Conservation (phyloP, 2,888 invertebrate genomes). For the Cephus spinipes region DNA sequence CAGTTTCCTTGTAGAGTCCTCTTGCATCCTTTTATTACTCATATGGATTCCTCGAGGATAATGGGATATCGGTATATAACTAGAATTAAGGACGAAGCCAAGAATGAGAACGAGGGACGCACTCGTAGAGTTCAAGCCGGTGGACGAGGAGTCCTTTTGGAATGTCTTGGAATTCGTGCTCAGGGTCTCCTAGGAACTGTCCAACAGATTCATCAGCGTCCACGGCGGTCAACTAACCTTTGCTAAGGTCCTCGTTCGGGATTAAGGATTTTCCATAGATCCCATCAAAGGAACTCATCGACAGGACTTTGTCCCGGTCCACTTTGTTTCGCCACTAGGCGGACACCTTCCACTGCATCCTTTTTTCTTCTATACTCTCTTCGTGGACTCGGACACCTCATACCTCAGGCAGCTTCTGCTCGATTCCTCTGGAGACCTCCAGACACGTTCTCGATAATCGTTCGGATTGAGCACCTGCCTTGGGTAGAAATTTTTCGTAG, state of each 20-base stretch:
- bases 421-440: not conserved
- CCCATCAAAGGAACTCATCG: conserved; percentile 54
- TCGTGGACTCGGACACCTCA: not conserved
- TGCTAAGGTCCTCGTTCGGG: conserved; percentile 34
- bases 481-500: not conserved
- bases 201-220: not conserved
- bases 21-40: not conserved
- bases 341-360: not conserved
- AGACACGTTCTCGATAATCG: not conserved
- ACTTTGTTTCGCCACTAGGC: conserved; percentile 34
- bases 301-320: conserved; percentile 47
- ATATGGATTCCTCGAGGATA: not conserved
- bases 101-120: not conserved
- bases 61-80: not conserved
- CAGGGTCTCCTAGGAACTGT: not conserved
- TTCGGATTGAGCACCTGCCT: not conserved
- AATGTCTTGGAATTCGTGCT: not conserved
- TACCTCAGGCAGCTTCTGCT: not conserved
- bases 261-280: conserved; percentile 23
- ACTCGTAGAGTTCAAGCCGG: not conserved
- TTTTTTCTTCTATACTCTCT: not conserved
- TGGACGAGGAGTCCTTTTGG: not conserved
- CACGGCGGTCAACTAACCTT: not conserved
- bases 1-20: not conserved
- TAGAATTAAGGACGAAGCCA: not conserved